These are phyloP conservation scores for Brienomyrus longianalis DNA, from an alignment of 2,113 vertebrate species.

Conservation along the genomic window DNA sequence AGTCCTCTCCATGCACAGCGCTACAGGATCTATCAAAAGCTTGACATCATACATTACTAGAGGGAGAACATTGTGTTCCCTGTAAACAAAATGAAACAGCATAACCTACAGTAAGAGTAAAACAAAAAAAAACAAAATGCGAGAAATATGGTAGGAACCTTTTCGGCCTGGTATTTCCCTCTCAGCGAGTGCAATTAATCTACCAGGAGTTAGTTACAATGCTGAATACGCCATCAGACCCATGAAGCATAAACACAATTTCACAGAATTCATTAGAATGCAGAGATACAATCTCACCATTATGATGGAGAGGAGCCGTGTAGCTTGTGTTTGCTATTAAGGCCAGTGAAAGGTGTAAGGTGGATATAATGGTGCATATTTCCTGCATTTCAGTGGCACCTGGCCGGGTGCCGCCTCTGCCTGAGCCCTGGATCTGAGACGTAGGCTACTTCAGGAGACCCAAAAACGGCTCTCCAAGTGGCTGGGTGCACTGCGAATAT, in stretches of 20 bases:
- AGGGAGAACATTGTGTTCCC: not conserved
- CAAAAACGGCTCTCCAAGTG: slow-evolving; percentile 34
- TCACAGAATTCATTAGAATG: slow-evolving; percentile 40
- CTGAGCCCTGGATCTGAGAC: not conserved
- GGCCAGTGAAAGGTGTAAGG: slow-evolving; percentile 36
- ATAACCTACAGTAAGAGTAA: not conserved
- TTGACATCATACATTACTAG: not conserved
- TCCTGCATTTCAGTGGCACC: slow-evolving; percentile 33
- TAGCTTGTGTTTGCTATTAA: slow-evolving; percentile 29
- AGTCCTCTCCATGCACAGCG: not conserved
- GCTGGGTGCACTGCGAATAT: not conserved
- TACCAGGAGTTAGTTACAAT: not conserved
- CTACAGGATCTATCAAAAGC: not conserved
- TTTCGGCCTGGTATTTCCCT: slow-evolving; percentile 30
- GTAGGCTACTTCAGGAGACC: slow-evolving; percentile 31
- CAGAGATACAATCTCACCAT: slow-evolving; percentile 35
- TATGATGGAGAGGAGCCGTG: slow-evolving; percentile 26
- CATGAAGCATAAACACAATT: slow-evolving; percentile 15
- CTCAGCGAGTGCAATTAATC: slow-evolving; percentile 12
- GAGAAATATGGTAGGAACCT: slow-evolving; percentile 14
- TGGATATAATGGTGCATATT: slow-evolving; percentile 45
- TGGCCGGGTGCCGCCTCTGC: not conserved
- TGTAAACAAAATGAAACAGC: not conserved
- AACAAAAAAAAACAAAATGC: not conserved
- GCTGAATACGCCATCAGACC: not conserved